A percentile compares a stretch with the other conserved stretches of the same genome.
Evolutionary conservation across 1,140 invertebrate species (phyloP).

Genomic region (Bombus turneri): DNA sequence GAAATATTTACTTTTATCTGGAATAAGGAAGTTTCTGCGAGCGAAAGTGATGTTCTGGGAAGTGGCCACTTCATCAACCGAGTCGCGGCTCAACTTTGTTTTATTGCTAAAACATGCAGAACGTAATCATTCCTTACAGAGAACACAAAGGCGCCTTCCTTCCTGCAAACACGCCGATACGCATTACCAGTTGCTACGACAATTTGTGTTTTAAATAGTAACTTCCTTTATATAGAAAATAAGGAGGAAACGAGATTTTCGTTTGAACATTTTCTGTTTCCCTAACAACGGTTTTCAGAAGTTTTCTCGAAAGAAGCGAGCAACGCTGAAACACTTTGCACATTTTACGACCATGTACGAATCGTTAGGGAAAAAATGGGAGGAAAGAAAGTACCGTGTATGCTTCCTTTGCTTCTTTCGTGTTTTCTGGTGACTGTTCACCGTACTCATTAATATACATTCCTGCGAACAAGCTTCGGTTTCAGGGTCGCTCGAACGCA

Average conservation of each 20-base stretch:
- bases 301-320: not conserved
- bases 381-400: not conserved
- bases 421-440: conserved; percentile 32
- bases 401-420: not conserved
- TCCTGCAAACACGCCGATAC: not conserved
- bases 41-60: conserved; percentile 40
- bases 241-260: not conserved
- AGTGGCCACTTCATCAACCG: not conserved
- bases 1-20: not conserved
- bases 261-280: not conserved
- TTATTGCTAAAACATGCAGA: conserved; percentile 5
- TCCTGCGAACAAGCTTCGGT: conserved; percentile 61
- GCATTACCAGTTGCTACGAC: not conserved
- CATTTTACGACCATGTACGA: not conserved
- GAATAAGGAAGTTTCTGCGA: not conserved
- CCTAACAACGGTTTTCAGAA: not conserved
- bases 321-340: not conserved
- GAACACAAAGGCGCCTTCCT: not conserved
- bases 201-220: not conserved
- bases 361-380: not conserved
- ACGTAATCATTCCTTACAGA: not conserved
- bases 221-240: not conserved
- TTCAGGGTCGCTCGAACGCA: conserved; percentile 66
- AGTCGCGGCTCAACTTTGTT: not conserved
- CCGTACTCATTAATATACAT: conserved; percentile 67